phyloP scores from a whole-genome alignment of 2,113 vertebrate species.

The Cephalopterus ornatus region DNA sequence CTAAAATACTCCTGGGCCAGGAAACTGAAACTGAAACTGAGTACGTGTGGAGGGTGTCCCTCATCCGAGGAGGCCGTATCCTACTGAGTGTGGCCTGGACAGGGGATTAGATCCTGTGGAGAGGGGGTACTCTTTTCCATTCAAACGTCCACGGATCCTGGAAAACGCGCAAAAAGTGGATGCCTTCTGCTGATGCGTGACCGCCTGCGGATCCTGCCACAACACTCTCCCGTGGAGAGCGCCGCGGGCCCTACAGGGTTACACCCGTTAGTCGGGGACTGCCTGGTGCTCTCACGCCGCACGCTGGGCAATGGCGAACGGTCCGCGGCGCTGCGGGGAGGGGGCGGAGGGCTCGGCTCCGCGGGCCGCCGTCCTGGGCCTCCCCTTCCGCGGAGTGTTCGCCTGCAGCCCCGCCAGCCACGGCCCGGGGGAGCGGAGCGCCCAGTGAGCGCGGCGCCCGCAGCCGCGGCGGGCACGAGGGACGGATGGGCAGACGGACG shows the following conservation, averaged over 20 bases:
- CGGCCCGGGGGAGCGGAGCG: no score
- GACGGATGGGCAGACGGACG: no score
- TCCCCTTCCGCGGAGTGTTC: no score
- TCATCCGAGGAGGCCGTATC: not conserved
- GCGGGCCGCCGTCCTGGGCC: no score
- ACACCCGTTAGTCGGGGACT: not conserved
- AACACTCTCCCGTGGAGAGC: not conserved
- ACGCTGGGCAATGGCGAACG: no score
- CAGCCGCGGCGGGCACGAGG: no score
- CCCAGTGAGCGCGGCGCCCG: no score
- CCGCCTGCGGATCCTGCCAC: not conserved
- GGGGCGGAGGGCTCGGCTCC: no score
- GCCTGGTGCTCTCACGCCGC: not conserved
- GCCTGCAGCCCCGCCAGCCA: no score
- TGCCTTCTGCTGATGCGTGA: not conserved
- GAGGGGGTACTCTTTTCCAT: not conserved
- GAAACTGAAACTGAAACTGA: not conserved
- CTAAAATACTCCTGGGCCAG: not conserved
- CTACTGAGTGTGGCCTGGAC: not conserved
- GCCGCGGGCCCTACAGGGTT: not conserved
- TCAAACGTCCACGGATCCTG: not conserved
- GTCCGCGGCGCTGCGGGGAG: no score
- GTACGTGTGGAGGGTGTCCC: not conserved
- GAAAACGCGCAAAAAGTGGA: not conserved
- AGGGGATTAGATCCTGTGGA: not conserved